phyloP scores from a whole-genome alignment of 2,797 vertebrate genomes.

The Chrysocyon brachyurus region DNA sequence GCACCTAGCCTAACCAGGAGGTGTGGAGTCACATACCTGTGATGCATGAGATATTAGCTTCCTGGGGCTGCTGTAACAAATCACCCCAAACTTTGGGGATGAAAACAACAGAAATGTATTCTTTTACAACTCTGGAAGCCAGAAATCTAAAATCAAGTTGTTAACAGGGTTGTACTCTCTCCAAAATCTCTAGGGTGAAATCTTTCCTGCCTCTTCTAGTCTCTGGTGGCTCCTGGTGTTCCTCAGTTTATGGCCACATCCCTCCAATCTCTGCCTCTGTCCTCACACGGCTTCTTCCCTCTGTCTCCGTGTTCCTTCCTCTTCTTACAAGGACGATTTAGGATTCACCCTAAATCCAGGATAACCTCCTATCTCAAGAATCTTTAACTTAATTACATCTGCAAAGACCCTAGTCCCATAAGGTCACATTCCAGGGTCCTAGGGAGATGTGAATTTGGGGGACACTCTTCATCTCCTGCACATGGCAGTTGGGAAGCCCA shows the following conservation, averaged over 20 bases:
- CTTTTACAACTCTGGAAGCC: neutral
- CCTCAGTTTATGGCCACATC: neutral
- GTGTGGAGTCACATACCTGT: neutral
- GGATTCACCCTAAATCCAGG: neutral
- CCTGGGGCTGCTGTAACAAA: neutral
- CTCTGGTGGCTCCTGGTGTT: neutral
- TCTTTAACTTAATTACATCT: neutral
- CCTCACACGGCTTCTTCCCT: neutral
- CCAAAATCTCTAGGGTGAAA: rapidly evolving
- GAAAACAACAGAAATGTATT: neutral
- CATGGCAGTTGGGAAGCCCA: neutral
- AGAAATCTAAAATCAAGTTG: neutral
- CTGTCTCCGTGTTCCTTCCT: neutral
- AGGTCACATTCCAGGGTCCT: neutral
- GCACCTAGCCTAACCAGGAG: neutral
- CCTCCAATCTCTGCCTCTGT: neutral
- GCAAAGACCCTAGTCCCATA: neutral
- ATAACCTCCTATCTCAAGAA: neutral
- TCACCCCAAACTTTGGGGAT: too few relatives aligned
- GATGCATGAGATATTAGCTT: rapidly evolving
- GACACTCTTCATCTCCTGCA: neutral
- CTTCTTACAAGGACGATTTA: neutral
- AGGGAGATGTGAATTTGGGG: neutral
- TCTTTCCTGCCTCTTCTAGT: neutral
- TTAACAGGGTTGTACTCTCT: rapidly evolving